These are phyloP conservation scores for Perodicticus potto DNA, from an alignment of 2,797 vertebrate species.

Conservation along the genomic window DNA sequence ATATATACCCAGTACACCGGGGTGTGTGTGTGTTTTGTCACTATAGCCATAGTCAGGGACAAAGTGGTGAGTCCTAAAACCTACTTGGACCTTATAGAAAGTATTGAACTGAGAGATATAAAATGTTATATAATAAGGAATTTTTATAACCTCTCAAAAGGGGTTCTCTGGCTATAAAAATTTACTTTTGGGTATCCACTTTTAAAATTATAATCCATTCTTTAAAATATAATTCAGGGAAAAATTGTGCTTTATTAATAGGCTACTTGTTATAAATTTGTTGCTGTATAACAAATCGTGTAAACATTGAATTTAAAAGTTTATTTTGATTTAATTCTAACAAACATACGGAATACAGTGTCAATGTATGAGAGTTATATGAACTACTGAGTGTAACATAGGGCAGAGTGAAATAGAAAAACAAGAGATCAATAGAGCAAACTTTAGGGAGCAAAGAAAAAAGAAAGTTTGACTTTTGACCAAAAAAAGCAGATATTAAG, in stretches of 20 bases:
- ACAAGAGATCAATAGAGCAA: background rate
- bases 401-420: background rate
- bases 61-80: background rate
- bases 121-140: background rate
- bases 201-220: conserved; percentile 33
- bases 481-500: background rate
- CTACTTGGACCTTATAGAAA: background rate
- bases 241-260: conserved; percentile 38
- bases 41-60: background rate
- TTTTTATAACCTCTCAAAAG: conserved; percentile 29
- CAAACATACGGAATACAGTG: background rate
- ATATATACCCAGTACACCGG: background rate
- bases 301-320: conserved; percentile 16
- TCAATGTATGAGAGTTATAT: background rate
- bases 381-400: background rate
- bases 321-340: conserved; percentile 14
- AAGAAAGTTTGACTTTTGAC: conserved; percentile 12
- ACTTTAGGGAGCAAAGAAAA: background rate
- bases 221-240: conserved; percentile 4
- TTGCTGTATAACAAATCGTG: background rate
- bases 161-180: background rate
- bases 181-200: background rate
- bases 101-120: background rate
- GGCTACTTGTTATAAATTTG: conserved; percentile 47
- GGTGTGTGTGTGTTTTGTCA: background rate